These are phyloP conservation scores for Nettapus auritus DNA, from an alignment of 2,113 vertebrate species.

Conservation along the genomic window DNA sequence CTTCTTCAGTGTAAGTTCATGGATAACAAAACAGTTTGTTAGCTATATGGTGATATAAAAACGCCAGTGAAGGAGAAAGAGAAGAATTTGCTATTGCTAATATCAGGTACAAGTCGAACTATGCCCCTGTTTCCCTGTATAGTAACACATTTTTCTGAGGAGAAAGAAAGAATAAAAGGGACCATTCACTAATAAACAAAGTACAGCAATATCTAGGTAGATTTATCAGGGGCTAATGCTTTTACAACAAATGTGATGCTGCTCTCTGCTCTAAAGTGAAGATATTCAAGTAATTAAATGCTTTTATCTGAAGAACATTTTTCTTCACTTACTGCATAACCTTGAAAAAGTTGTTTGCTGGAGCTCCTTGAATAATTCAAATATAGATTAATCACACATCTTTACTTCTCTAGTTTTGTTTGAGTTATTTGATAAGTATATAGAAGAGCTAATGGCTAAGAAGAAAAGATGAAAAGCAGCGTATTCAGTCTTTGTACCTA, in stretches of 20 bases:
- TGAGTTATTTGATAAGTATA: not conserved
- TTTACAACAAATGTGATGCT: not conserved
- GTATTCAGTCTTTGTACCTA: not conserved
- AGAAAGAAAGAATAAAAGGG: not conserved
- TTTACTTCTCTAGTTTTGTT: not conserved
- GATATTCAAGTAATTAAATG: not conserved
- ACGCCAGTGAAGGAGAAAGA: not conserved
- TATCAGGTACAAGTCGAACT: not conserved
- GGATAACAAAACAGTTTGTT: not conserved
- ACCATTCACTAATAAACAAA: not conserved
- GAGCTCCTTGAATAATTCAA: not conserved
- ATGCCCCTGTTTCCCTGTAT: not conserved
- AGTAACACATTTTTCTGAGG: not conserved
- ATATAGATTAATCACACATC: not conserved
- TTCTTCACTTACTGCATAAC: not conserved
- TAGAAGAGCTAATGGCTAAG: not conserved
- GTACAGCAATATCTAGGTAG: not conserved
- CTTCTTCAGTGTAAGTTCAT: not conserved
- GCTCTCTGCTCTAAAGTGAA: not conserved
- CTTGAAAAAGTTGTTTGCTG: not conserved
- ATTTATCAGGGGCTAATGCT: not conserved
- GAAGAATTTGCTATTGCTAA: not conserved
- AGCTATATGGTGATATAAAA: not conserved
- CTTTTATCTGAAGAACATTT: not conserved
- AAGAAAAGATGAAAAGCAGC: conserved; percentile 38